Base-by-base conservation (phyloP, 2,113 vertebrate species). In the Myodes glareolus region DNA sequence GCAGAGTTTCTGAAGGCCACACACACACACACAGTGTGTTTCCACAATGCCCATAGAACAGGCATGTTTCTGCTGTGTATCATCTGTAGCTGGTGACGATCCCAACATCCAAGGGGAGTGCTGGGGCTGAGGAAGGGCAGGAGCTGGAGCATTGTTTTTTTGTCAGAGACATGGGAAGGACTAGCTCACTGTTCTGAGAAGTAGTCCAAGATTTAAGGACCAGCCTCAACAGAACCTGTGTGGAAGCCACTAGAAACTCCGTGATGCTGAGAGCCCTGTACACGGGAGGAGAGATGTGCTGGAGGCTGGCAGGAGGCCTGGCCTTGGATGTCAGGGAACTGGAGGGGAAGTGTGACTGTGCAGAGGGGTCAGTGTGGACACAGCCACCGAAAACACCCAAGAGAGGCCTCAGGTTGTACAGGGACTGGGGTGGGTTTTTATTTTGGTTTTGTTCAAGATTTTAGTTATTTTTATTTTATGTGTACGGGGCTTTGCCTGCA, bases 31-130 rank as follows among this genome's bases (percentile, higher is more conserved):
- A n/a, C n/a, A n/a, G 50, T 4, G 1, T 10, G 8, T 27, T 52
- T 50, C 36, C 63, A 45, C 2, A 1, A 3, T 47, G 47, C 16
- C 52, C 27, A 27, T 1, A 23, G 47, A n/a, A 36, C 0, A 0
- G 3, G 17, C n/a, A n/a, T n/a, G n/a, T n/a, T n/a, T n/a, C n/a
- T n/a, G n/a, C n/a, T n/a, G n/a, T n/a, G n/a, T n/a, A n/a, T n/a
- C n/a, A n/a, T n/a, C 47, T 12, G 36, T 27, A 7, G 14, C 5
- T 63, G 39, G 33, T 29, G 63, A 88, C 42, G 14, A n/a, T 33
- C 31, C 23, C 31, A 13, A 3, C 10, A 29, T 52, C 1, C 19
- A 45, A 52, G 36, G 42, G 39, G 68, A 70, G 55, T 29, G 29
- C 36, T 31, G 58, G 27, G 12, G 9, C 61, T 88, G 58, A 7